Conservation (phyloP, 2,113 vertebrate genomes). For the Cheirogaleus medius region DNA sequence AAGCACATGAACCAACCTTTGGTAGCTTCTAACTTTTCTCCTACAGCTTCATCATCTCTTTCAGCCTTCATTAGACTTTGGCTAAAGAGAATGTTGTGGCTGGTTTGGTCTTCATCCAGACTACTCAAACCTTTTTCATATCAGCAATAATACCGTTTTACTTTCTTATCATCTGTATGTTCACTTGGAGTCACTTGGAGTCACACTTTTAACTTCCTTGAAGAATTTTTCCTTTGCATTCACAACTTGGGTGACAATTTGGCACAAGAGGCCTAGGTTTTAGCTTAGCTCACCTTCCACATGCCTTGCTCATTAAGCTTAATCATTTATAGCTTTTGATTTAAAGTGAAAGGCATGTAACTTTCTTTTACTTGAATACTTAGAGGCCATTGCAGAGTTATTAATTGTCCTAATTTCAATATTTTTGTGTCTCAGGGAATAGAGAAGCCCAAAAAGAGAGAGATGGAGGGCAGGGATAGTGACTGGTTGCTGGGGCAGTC, state of each 20-base stretch:
- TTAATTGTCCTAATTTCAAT: neutral
- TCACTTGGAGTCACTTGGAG: neutral
- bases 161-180: neutral
- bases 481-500: neutral
- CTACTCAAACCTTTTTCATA: neutral
- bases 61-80: neutral
- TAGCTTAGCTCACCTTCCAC: neutral
- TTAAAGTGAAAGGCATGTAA: neutral
- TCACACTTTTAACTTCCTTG: neutral
- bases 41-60: neutral
- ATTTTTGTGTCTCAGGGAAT: neutral
- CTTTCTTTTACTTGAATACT: neutral
- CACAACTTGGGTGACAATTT: neutral
- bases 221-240: neutral
- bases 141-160: neutral
- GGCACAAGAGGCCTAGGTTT: neutral
- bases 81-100: neutral
- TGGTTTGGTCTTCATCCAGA: neutral
- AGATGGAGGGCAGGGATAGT: neutral
- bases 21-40: neutral
- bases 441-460: neutral
- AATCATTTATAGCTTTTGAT: neutral
- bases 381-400: neutral
- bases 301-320: neutral
- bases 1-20: neutral